A percentile compares a stretch with the other conserved stretches of the same genome.
Evolutionary conservation across 2,113 vertebrate species (phyloP).

Genomic region (Channa maculata): DNA sequence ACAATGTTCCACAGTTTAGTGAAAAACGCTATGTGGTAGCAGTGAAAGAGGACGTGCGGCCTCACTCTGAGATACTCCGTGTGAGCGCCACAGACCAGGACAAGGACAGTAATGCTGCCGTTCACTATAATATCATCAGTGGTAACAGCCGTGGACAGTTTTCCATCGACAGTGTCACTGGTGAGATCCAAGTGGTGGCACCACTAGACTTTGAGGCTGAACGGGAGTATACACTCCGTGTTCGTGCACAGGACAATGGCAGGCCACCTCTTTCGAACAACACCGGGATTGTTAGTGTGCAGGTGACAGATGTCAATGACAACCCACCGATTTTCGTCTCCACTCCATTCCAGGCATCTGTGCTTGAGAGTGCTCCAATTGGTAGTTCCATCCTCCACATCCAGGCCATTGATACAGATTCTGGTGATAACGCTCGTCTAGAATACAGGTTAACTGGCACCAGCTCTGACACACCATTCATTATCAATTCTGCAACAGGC

Average conservation of each 20-base stretch:
- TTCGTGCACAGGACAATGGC: slow-evolving; percentile 95
- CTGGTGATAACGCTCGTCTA: slow-evolving; percentile 91
- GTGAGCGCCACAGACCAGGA: slow-evolving; percentile 93
- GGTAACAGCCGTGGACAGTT: slow-evolving; percentile 97
- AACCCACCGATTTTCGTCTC: slow-evolving; percentile 98
- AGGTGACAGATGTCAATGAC: slow-evolving; percentile 97
- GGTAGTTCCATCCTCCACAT: slow-evolving; percentile 98
- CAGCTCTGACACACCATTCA: slow-evolving; percentile 89
- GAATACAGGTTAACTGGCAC: slow-evolving; percentile 93
- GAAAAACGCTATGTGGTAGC: slow-evolving; percentile 97
- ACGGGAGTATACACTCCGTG: slow-evolving; percentile 92
- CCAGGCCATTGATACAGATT: slow-evolving; percentile 96
- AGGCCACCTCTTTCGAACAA: slow-evolving; percentile 97
- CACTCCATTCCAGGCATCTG: slow-evolving; percentile 95
- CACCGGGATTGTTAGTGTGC: slow-evolving; percentile 94
- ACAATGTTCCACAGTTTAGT: slow-evolving; percentile 97
- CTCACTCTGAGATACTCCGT: slow-evolving; percentile 92
- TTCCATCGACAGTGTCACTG: slow-evolving; percentile 94
- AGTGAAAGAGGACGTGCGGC: slow-evolving; percentile 93
- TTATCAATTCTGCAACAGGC: slow-evolving; percentile 95
- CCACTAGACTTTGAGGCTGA: slow-evolving; percentile 95
- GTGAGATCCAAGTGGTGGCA: slow-evolving; percentile 95
- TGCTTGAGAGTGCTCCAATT: slow-evolving; percentile 93
- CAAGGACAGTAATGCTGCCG: slow-evolving; percentile 93
- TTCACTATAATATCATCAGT: slow-evolving; percentile 98